Conservation (phyloP, 2,888 invertebrate genomes). For the Cordilura impudica region DNA sequence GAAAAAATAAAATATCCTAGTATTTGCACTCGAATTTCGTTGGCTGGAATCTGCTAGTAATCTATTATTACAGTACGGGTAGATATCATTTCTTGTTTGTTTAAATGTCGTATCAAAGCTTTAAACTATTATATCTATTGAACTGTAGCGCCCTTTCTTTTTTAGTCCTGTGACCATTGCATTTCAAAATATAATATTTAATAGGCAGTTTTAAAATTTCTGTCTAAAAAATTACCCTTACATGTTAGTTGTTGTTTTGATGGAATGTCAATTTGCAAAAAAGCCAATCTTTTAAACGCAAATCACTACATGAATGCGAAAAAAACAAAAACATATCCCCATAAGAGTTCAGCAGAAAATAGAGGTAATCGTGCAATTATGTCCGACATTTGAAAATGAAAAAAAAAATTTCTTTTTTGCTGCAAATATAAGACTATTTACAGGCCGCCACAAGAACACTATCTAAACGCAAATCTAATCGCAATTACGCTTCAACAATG, state of each 20-base stretch:
- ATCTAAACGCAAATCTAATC: constrained; percentile 66
- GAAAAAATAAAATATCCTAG: too few relatives aligned
- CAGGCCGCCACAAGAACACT: constrained; percentile 44
- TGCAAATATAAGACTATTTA: constrained; percentile 33
- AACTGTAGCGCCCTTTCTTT: neutral
- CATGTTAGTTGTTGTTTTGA: constrained; percentile 42
- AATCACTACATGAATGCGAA: constrained; percentile 14
- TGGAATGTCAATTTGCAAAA: constrained; percentile 57
- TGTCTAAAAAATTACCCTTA: constrained; percentile 10
- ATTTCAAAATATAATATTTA: constrained; percentile 7
- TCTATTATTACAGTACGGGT: too few relatives aligned
- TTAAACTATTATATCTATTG: too few relatives aligned
- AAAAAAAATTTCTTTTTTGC: constrained; percentile 18
- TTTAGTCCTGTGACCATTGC: neutral
- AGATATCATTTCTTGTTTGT: too few relatives aligned
- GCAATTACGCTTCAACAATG: constrained; percentile 69
- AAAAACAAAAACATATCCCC: constrained; percentile 20
- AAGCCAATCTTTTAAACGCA: constrained; percentile 4
- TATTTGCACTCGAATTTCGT: too few relatives aligned
- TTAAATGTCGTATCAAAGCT: too few relatives aligned
- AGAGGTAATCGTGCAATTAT: constrained; percentile 48
- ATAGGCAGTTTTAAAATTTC: neutral
- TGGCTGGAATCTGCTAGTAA: too few relatives aligned
- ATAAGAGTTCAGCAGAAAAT: constrained; percentile 21
- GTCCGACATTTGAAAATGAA: constrained; percentile 40